phyloP scores from a whole-genome alignment of 2,888 invertebrate species.

The Ramazzottius varieornatus region DNA sequence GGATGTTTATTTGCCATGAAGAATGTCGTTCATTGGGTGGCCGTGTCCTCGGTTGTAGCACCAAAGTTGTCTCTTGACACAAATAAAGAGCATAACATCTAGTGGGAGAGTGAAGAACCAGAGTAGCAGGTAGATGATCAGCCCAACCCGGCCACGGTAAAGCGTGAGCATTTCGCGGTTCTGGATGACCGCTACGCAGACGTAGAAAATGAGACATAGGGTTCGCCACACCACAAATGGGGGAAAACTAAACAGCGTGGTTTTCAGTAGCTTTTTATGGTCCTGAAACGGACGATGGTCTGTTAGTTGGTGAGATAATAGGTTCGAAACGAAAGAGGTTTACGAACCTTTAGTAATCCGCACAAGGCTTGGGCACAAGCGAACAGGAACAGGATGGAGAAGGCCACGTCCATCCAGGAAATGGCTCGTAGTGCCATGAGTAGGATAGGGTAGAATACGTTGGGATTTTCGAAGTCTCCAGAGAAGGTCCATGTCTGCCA shows the following conservation, averaged over 20 bases:
- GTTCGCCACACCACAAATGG: not conserved
- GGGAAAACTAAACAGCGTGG: not conserved
- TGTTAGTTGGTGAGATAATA: no score
- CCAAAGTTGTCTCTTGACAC: not conserved
- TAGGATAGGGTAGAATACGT: not conserved
- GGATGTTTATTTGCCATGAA: no score
- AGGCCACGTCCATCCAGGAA: slow-evolving; percentile 1
- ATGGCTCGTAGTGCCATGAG: not conserved
- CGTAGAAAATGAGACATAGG: not conserved
- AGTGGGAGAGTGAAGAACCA: not conserved
- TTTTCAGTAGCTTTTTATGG: not conserved
- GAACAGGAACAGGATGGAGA: not conserved
- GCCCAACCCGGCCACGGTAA: not conserved
- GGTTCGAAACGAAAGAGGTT: no score
- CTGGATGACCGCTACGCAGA: not conserved
- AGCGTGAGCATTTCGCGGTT: not conserved
- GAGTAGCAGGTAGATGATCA: not conserved
- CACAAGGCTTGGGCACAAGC: not conserved
- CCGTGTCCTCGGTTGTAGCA: no score
- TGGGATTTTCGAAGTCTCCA: not conserved
- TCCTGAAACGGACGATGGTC: no score
- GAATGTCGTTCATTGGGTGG: no score
- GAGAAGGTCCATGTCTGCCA: slow-evolving; percentile 1
- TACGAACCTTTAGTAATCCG: not conserved
- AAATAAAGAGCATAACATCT: not conserved